Conservation (phyloP, 2,113 vertebrate genomes). For the Varanus komodoensis region DNA sequence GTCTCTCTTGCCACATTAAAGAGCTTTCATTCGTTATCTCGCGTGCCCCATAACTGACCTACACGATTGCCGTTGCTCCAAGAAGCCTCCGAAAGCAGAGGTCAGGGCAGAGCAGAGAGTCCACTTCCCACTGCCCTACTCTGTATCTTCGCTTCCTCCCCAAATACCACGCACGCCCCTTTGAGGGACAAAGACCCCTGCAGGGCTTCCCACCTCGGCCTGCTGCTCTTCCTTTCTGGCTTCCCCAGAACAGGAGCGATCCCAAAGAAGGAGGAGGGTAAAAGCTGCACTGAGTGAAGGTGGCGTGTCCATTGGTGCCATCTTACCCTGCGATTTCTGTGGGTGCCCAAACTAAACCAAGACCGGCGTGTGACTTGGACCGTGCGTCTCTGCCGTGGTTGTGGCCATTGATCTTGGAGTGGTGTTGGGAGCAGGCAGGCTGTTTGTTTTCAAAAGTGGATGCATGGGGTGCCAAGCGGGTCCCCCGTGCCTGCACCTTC, state of each 20-base stretch:
- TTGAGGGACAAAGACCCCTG: background rate
- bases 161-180: conserved; percentile 9
- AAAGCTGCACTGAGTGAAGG: background rate
- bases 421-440: background rate
- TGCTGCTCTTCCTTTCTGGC: too few species aligned
- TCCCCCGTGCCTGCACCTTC: conserved; percentile 13
- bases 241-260: background rate
- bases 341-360: conserved; percentile 22
- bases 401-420: background rate
- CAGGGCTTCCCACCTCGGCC: too few species aligned
- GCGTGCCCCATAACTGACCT: conserved; percentile 25
- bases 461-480: conserved; percentile 36
- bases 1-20: conserved; percentile 12
- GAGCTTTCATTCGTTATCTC: background rate
- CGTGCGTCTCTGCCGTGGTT: too few species aligned
- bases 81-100: conserved; percentile 54
- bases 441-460: background rate
- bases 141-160: background rate
- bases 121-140: background rate
- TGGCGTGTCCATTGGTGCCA: too few species aligned
- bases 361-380: background rate
- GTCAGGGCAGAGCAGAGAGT: background rate
- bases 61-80: fast-evolving
- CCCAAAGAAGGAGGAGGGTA: background rate
- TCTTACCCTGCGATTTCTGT: background rate